Evolutionary conservation across 2,797 vertebrate genomes (phyloP).

Genomic region (Limosa lapponica): DNA sequence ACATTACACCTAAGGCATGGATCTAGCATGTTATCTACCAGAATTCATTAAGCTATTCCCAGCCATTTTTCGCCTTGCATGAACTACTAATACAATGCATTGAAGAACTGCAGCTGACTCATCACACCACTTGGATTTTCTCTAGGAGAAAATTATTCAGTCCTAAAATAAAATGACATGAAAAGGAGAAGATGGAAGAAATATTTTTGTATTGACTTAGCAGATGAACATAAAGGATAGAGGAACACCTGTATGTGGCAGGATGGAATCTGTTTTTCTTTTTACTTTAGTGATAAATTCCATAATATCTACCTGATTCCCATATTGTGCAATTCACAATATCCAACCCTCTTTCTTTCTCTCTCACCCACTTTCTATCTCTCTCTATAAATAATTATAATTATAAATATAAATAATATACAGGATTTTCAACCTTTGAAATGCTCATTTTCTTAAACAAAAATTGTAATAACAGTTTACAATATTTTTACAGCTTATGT

Average conservation of each 20-base stretch:
- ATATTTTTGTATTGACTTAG: neutral
- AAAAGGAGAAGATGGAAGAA: conserved; percentile 23
- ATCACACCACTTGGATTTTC: neutral
- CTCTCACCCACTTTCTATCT: neutral
- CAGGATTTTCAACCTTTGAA: neutral
- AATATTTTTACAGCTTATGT: neutral
- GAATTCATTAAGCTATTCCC: conserved; percentile 19
- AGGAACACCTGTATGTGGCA: neutral
- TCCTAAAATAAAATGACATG: conserved; percentile 15
- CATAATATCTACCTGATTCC: neutral
- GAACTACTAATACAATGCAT: neutral
- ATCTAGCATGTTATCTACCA: neutral
- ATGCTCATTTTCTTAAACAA: neutral
- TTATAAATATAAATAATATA: neutral
- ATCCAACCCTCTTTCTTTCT: neutral
- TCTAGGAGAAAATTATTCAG: conserved; percentile 22
- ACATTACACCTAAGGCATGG: neutral
- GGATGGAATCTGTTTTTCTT: neutral
- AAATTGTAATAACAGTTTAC: neutral
- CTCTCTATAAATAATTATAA: neutral
- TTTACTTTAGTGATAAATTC: neutral
- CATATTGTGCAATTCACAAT: neutral
- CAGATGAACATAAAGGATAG: neutral
- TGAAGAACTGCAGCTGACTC: conserved; percentile 36
- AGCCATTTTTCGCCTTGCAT: conserved; percentile 9